Evolutionary conservation across 2,113 vertebrate species (phyloP).

Genomic region (Nerophis lumbriciformis): DNA sequence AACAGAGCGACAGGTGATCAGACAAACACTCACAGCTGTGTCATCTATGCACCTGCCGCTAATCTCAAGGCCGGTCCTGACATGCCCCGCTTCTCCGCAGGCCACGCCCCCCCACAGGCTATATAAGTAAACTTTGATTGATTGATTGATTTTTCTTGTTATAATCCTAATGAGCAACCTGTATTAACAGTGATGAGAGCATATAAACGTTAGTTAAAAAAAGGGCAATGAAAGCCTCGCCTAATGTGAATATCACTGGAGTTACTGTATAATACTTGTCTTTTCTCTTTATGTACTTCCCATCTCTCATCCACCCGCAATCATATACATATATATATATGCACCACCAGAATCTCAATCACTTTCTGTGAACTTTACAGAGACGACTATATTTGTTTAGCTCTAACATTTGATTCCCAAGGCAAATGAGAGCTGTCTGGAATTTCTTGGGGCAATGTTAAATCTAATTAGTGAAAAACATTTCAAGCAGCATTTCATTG

Average conservation of each 20-base stretch:
- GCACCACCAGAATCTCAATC: slow-evolving; percentile 41
- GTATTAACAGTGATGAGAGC: too few species aligned
- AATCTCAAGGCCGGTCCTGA: too few species aligned
- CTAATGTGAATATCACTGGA: background rate
- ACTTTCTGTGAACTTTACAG: slow-evolving; percentile 50
- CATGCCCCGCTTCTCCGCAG: too few species aligned
- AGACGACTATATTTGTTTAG: slow-evolving; percentile 44
- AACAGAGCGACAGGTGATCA: too few species aligned
- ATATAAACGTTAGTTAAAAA: too few species aligned
- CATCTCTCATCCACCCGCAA: slow-evolving; percentile 8
- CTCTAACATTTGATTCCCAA: slow-evolving; percentile 44
- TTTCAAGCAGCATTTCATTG: slow-evolving; percentile 73
- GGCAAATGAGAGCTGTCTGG: slow-evolving; percentile 60
- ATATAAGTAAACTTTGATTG: too few species aligned
- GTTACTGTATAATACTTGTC: background rate
- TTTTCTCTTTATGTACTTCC: background rate
- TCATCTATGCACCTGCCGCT: too few species aligned
- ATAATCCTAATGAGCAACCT: too few species aligned
- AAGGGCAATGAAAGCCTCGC: too few species aligned
- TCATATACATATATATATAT: background rate
- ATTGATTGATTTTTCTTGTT: too few species aligned
- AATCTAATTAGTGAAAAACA: slow-evolving; percentile 71
- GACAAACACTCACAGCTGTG: too few species aligned
- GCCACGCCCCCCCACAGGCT: too few species aligned
- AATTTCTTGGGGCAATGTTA: slow-evolving; percentile 54